These are phyloP conservation scores for Eupithecia tripunctaria DNA, from an alignment of 2,888 invertebrate genomes.

Conservation along the genomic window DNA sequence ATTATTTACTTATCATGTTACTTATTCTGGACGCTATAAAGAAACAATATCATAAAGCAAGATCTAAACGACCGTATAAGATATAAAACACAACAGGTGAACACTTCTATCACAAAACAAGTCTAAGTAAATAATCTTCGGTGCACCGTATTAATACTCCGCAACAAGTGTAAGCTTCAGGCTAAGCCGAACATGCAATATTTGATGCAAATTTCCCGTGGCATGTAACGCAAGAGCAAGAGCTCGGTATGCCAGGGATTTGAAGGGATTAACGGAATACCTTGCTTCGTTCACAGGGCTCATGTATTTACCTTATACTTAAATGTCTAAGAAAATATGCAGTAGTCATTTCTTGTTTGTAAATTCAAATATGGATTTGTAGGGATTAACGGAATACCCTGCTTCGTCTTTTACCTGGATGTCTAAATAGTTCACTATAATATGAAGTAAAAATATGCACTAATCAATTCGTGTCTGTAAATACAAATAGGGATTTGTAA, in stretches of 20 bases:
- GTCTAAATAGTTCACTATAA: no score
- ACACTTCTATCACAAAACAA: conserved; percentile 6
- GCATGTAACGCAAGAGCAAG: conserved; percentile 26
- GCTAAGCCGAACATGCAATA: conserved; percentile 27
- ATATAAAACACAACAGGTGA: conserved; percentile 8
- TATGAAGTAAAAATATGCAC: no score
- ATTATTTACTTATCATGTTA: no score
- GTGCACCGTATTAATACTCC: conserved; percentile 14
- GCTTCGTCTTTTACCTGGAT: no score
- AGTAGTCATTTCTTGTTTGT: no score
- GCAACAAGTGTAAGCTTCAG: conserved; percentile 29
- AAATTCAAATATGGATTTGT: no score
- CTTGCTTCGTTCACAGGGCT: not conserved
- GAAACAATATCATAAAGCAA: not conserved
- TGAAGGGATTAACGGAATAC: conserved; percentile 12
- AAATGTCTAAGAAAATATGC: no score
- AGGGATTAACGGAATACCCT: no score
- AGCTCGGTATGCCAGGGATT: conserved; percentile 26
- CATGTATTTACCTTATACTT: no score
- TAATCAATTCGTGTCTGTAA: no score
- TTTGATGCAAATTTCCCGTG: conserved; percentile 31
- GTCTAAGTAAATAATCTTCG: conserved; percentile 20
- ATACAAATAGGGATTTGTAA: conserved; percentile 20
- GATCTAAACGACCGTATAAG: not conserved
- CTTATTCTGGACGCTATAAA: not conserved